Evolutionary conservation across 1,140 invertebrate species (phyloP), one percentile per base, ranked within the genome.

Genomic region (Euschistus heros): DNA sequence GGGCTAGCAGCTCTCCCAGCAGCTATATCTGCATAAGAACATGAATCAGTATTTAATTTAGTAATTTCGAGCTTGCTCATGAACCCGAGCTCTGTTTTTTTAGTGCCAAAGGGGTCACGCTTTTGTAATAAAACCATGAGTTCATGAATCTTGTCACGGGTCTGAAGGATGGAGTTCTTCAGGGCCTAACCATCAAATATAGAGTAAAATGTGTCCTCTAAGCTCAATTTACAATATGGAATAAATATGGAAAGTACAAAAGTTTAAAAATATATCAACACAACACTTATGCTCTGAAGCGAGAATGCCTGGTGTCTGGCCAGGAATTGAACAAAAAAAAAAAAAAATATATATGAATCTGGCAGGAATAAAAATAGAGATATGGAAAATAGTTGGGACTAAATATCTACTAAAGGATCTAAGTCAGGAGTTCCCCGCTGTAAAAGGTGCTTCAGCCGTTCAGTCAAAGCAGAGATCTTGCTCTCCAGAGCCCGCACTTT

Each of bases 401-500:
- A 57, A 24, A 57, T 57, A 24, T 57, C 54, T 24, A 57, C 54
- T 57, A 85, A 78, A 67, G 84, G 81, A 69, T 88, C 86, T 68
- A 83, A 80, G 75, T 91, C 89, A 52, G 62, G 62, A 27, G 62
- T 64, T 75, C 89, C 91, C 73, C 88, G 85, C 77, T 92, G 87
- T 74, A 88, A 80, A 72, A 94, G 79, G 65, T 91, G 78, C 78
- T 92, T 93, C 71, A 91, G 88, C 72, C 90, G 86, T 78, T 94
- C 90, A 74, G 85, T 86, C 69, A 88, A 85, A 76, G 88, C 85
- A 71, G 85, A 83, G 71, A 94, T 89, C 82, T 92, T 92, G 81
- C 84, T 89, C 77, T 93, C 89, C 72, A 93, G 82, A 70, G 82
- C 83, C 76, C 88, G 89, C 69, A 92, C 86, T 78, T 82, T 84